Base-by-base conservation (phyloP, 2,797 vertebrate species). In the Kryptopterus vitreolus region DNA sequence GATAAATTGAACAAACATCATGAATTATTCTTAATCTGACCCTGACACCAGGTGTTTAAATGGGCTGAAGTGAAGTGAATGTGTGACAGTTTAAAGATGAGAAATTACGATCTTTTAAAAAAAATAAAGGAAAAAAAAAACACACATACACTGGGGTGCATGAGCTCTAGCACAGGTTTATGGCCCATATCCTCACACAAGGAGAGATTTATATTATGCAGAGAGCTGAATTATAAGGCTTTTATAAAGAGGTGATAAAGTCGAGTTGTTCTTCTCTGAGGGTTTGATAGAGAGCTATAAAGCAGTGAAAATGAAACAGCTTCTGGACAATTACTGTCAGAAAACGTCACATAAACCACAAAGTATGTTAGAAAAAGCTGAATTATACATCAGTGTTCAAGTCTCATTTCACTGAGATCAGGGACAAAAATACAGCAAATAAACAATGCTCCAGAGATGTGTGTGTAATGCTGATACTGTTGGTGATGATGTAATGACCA, bases 401-500 rank as follows among this genome's bases (percentile, higher is more conserved):
- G 31, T n/a, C 33, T 38, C 62, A n/a, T 65, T 65, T 38, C 63
- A 66, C 20, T 38, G 10, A 43, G 35, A 20, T 35, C 62, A 65
- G 57, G 57, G 24, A 66, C 33, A 43, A 38, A n/a, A n/a, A 4
- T 10, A 4, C 63, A 7, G 35, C 63, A n/a, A 20, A n/a, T n/a
- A n/a, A n/a, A n/a, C n/a, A n/a, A n/a, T n/a, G n/a, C n/a, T 24
- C 4, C 35, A 66, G 35, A 24, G 18, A 29, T 16, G 59, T 18
- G 5, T 33, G 16, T 35, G 33, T 35, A 61, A 97, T 92, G 84
- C 90, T 91, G 83, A 97, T 92, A 76, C 92, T 82, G 18, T 91
- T 93, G 62, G 91, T 92, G 7, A 97, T 91, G 63, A 84, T 72
- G 38, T 98, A 98, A 86, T 89, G 91, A 18, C 96, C 96, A 0